Evolutionary conservation across 2,113 vertebrate species (phyloP).

Genomic region (Camelus bactrianus): DNA sequence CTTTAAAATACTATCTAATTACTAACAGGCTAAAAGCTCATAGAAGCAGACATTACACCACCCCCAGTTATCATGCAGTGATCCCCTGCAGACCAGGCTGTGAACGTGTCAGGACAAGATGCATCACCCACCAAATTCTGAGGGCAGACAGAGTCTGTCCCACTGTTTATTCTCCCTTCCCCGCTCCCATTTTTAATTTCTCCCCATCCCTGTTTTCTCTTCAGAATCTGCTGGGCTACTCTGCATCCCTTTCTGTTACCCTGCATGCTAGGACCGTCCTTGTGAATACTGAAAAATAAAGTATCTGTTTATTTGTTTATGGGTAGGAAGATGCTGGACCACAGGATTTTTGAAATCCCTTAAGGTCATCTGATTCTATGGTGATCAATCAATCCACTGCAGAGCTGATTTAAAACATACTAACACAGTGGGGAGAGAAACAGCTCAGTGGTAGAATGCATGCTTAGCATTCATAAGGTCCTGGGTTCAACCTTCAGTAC

Average conservation of each 20-base stretch:
- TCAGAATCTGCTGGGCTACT: background rate
- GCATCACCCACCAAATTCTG: background rate
- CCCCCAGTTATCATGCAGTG: background rate
- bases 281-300: background rate
- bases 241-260: background rate
- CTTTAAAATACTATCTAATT: conserved; percentile 52
- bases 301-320: background rate
- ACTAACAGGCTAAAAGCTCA: background rate
- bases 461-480: too few species aligned
- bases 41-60: background rate
- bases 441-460: too few species aligned
- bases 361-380: background rate
- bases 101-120: background rate
- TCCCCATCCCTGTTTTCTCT: background rate
- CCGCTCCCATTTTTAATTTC: background rate
- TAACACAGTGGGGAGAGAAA: background rate
- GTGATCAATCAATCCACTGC: background rate
- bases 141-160: background rate
- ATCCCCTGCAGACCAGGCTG: background rate
- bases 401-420: background rate
- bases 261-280: background rate
- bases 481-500: too few species aligned
- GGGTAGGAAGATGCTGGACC: background rate
- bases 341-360: background rate
- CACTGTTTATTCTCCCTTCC: background rate